Percentiles rank a stretch among this genome's conserved stretches.
Conservation (phyloP, 2,113 vertebrate genomes). For the Prochilodus magdalenae region DNA sequence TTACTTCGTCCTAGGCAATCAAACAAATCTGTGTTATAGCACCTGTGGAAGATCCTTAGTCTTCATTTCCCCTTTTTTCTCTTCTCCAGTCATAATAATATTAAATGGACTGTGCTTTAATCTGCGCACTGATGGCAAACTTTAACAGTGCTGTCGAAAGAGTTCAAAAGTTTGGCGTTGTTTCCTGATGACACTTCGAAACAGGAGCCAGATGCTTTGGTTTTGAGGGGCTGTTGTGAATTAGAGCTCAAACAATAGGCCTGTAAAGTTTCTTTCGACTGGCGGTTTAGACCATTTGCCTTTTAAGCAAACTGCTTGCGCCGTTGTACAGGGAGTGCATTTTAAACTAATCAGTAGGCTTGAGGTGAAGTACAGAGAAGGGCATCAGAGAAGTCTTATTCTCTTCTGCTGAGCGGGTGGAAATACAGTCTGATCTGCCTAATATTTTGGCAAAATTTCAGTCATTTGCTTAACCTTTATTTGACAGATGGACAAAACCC, state of each 20-base stretch:
- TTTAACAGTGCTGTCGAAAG: neutral
- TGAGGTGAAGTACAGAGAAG: neutral
- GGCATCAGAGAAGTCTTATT: no score
- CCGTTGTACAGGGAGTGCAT: neutral
- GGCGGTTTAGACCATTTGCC: neutral
- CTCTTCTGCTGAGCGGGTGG: no score
- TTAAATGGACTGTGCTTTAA: neutral
- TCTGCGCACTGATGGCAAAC: neutral
- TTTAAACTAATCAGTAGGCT: neutral
- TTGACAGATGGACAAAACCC: no score
- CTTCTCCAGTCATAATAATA: neutral
- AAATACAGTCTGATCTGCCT: no score
- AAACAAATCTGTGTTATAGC: neutral
- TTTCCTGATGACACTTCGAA: neutral
- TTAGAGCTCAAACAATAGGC: neutral
- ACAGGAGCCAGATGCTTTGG: slow-evolving; percentile 3
- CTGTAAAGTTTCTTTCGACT: neutral
- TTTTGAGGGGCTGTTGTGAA: no score
- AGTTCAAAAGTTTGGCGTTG: neutral
- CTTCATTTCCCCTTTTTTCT: neutral
- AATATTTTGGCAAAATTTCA: no score
- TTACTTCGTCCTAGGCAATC: neutral
- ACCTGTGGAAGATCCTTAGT: neutral
- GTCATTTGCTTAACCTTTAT: no score
- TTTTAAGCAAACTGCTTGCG: neutral